Evolutionary conservation across 2,797 vertebrate genomes (phyloP), one percentile per base, ranked within the genome.

Genomic region (Protonibea diacanthus): DNA sequence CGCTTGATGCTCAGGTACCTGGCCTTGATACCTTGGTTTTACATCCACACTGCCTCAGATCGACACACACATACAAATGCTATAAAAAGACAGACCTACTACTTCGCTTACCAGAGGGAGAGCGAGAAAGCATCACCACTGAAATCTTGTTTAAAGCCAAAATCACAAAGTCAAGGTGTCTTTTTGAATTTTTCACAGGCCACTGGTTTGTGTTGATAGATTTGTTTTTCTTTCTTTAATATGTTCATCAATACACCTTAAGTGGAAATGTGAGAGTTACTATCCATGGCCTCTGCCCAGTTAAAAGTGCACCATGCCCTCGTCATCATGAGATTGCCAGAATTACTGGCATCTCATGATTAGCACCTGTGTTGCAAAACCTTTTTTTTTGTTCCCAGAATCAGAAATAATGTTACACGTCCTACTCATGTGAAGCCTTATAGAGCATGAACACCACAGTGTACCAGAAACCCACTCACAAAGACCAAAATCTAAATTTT

Each of bases 31-130:
- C 10, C 17, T 62, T 2, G 17, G 12, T n/a, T 65, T 55, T 5
- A 66, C 61, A 71, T 53, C 42, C 6, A 63, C 48, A 45, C 10
- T 61, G 66, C 66, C 33, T 51, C 38, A 45, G 29, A 13, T 48
- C 52, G 17, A 56, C 53, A 65, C 23, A 64, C 4, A 58, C 27
- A 55, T 29, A 63, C 2, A 42, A 40, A 59, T 8, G 6, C 15
- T 7, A 66, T 23, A 64, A 18, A 60, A 25, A 60, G 23, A 59
- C 44, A 58, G 25, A 61, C 40, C 25, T 17, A 11, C 6, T 40
- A 45, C 56, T 56, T 61, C 69, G 29, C 67, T 70, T 13, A 14
- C 4, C n/a, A 49, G 9, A 44, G 27, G 29, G 45, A 47, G n/a
- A 33, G 27, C 4, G 25, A 52, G 29, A 2, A 18, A 70, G n/a